These are phyloP conservation scores for Jaculus jaculus DNA, from an alignment of 2,113 vertebrate genomes.

Conservation along the genomic window DNA sequence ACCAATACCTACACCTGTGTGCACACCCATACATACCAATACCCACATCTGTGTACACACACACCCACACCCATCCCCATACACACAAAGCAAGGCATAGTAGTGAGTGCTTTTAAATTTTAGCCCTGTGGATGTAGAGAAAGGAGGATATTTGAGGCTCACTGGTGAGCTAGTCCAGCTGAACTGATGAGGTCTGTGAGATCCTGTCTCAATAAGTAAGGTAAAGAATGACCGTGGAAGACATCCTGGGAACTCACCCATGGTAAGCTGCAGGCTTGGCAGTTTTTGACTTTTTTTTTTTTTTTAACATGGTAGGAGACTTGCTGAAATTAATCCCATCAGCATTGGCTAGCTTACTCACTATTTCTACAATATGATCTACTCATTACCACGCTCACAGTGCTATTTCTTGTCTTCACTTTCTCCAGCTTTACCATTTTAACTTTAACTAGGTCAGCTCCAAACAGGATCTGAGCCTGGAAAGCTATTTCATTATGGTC, in stretches of 20 bases:
- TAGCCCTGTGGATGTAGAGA: no score
- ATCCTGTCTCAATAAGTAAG: no score
- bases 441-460: not conserved
- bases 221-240: no score
- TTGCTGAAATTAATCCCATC: not conserved
- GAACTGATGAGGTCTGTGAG: no score
- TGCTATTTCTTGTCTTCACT: not conserved
- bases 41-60: no score
- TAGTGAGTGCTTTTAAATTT: no score
- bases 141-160: no score
- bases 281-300: not conserved
- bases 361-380: not conserved
- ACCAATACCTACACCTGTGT: no score
- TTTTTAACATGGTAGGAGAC: not conserved
- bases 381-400: not conserved
- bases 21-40: no score
- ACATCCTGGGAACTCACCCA: not conserved
- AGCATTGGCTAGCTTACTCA: not conserved
- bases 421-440: not conserved
- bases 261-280: not conserved
- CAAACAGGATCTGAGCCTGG: not conserved
- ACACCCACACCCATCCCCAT: no score
- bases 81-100: no score
- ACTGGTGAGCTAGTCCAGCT: no score
- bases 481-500: slow-evolving; percentile 15